These are phyloP conservation scores for Megalonaias nervosa DNA, from an alignment of 1,140 invertebrate species.

Conservation along the genomic window DNA sequence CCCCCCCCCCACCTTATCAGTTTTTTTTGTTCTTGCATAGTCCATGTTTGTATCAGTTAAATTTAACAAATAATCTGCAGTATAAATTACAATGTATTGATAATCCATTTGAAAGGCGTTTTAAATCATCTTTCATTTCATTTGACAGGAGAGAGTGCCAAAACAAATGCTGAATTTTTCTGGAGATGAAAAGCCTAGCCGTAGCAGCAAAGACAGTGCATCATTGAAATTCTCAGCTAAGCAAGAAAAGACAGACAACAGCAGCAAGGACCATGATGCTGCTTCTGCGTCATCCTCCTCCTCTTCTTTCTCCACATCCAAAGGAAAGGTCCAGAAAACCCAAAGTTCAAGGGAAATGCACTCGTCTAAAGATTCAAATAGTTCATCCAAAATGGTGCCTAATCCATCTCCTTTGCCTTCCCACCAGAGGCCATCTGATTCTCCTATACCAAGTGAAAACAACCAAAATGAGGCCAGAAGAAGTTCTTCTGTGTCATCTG, in stretches of 20 bases:
- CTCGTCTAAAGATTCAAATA: slow-evolving; percentile 19
- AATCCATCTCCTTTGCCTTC: slow-evolving; percentile 10
- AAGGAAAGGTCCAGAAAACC: not conserved
- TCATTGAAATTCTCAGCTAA: too few species aligned
- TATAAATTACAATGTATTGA: too few species aligned
- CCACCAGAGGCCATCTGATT: slow-evolving; percentile 24
- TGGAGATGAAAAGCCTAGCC: slow-evolving; percentile 21
- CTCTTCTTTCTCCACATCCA: not conserved
- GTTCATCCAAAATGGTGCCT: slow-evolving; percentile 2
- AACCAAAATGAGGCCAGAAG: slow-evolving; percentile 21
- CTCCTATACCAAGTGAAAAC: slow-evolving; percentile 8
- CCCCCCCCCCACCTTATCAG: too few species aligned
- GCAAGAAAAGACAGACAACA: not conserved
- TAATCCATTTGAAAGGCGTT: too few species aligned
- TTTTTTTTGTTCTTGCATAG: too few species aligned
- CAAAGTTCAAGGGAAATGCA: slow-evolving; percentile 19
- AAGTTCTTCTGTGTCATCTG: slow-evolving; percentile 31
- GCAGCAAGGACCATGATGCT: slow-evolving; percentile 1
- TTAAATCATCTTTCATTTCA: not conserved
- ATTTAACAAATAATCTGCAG: too few species aligned
- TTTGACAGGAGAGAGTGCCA: slow-evolving; percentile 15
- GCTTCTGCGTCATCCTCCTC: not conserved
- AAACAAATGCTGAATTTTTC: slow-evolving; percentile 5
- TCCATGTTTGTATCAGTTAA: too few species aligned
- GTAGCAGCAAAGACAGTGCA: not conserved